Evolutionary conservation across 2,888 invertebrate genomes (phyloP).

Genomic region (Netelia inedita): DNA sequence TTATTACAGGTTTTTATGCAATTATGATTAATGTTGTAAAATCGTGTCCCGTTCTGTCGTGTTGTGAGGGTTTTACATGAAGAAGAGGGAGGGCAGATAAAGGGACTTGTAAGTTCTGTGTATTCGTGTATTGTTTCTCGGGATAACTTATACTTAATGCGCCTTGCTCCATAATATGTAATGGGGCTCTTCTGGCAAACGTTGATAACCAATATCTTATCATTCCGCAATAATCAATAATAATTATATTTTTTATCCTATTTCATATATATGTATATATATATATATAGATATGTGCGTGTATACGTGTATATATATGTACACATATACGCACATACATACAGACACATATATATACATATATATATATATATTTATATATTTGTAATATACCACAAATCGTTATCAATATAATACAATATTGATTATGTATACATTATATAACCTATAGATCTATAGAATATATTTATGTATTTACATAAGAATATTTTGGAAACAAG

Average conservation of each 20-base stretch:
- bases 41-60: constrained; percentile 69
- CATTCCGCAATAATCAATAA: constrained; percentile 78
- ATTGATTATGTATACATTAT: constrained; percentile 83
- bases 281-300: constrained; percentile 66
- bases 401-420: constrained; percentile 84
- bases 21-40: constrained; percentile 79
- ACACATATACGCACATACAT: constrained; percentile 70
- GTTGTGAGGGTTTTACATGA: constrained; percentile 72
- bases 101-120: constrained; percentile 70
- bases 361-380: constrained; percentile 68
- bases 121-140: constrained; percentile 68
- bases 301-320: constrained; percentile 67
- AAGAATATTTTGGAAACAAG: constrained; percentile 77
- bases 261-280: constrained; percentile 69
- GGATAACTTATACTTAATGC: constrained; percentile 70
- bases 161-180: constrained; percentile 69
- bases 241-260: constrained; percentile 70
- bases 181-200: constrained; percentile 71
- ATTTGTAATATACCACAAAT: constrained; percentile 82
- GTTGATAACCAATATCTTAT: constrained; percentile 75
- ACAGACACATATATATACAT: constrained; percentile 66
- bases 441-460: constrained; percentile 82
- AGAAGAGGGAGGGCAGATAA: constrained; percentile 71
- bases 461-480: constrained; percentile 83
- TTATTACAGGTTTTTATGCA: constrained; percentile 78